Conservation (phyloP, 2,888 invertebrate species). For the Heteromurus nitidus region DNA sequence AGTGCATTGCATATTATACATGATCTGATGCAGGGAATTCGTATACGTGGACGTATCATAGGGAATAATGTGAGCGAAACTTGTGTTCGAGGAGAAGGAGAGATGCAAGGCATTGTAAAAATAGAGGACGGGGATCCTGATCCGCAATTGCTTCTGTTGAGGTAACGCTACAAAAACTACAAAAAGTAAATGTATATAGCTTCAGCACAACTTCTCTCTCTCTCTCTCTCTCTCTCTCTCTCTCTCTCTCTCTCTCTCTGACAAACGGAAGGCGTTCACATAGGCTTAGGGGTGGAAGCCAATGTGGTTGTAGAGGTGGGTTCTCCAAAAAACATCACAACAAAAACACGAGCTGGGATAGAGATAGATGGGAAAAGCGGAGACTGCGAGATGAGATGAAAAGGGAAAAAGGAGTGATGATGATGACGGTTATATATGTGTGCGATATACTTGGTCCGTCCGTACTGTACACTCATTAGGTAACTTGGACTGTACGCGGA, state of each 20-base stretch:
- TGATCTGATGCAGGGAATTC: neutral
- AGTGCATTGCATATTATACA: neutral
- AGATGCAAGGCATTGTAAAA: neutral
- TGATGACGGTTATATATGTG: neutral
- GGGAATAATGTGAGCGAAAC: neutral
- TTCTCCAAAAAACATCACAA: conserved; percentile 55
- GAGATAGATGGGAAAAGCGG: conserved; percentile 29
- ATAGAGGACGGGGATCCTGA: conserved; percentile 8
- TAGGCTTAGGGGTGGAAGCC: conserved; percentile 65
- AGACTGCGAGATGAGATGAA: neutral
- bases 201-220: no score
- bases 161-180: conserved; percentile 10
- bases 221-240: no score
- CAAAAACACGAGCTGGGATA: conserved; percentile 33
- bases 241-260: no score
- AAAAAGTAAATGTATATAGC: conserved; percentile 2
- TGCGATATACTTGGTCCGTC: no score
- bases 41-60: neutral
- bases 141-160: conserved; percentile 28
- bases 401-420: neutral
- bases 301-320: conserved; percentile 69
- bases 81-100: neutral
- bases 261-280: conserved; percentile 62
- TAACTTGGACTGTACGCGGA: no score
- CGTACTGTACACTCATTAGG: no score